Base-by-base conservation (phyloP, 2,797 vertebrate genomes). In the Nyctalus aviator region DNA sequence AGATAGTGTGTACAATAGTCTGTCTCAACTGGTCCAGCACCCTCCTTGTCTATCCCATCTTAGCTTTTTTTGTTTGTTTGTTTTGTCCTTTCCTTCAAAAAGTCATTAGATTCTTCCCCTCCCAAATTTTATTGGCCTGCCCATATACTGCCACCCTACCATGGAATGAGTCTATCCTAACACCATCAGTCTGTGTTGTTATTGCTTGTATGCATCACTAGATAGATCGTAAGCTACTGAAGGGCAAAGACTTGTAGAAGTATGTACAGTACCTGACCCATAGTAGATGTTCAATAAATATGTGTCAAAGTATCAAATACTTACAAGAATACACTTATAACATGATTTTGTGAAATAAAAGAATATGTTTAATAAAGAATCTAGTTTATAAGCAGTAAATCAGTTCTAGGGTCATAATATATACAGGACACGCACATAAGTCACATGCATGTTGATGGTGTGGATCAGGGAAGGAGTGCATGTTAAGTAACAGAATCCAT, bases 251-350 rank as follows among this genome's bases (percentile, higher is more conserved):
- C 27, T 84, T 73, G 27, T 35, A 50, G 9, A 89, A 76, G 21
- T 25, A 50, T 15, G 2, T 30, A 69, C 2, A 55, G 20, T n/a
- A 79, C 12, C 7, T 53, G 27, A 30, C 11, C 23, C 32, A 37
- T 55, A 57, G n/a, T n/a, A 88, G 48, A 21, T 32, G 3, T 0
- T 82, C 30, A 73, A 72, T 50, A 92, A 83, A 76, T 37, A 48
- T n/a, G 32, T 50, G 3, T 76, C 71, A 68, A 86, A 71, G 23
- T 71, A 69, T 18, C 3, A 78, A 77, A 69, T 71, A 11, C 4
- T 76, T 73, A 12, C 0, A 81, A 82, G 10, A 94, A 37, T 7
- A 59, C n/a, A 69, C n/a, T 82, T 81, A 89, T 30, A 9, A 91
- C 84, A 77, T 75, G 30, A 7, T 32, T 64, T 57, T 83, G 8